A percentile compares a stretch with the other conserved stretches of the same genome.
Evolutionary conservation across 1,140 invertebrate genomes (phyloP).

Genomic region (silkworm (Bombyx mori)): ASM3026992v2 NC_085135.1:5128001-5128500

Average conservation of each 20-base stretch:
- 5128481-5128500: conserved; percentile 1
- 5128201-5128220: conserved; percentile 12
- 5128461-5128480: neutral
- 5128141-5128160: conserved; percentile 3
- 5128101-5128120: conserved; percentile 9
- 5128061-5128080: neutral
- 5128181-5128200: conserved; percentile 16
- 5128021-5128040: too few species aligned
- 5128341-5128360: conserved; percentile 7
- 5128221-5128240: conserved; percentile 1
- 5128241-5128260: conserved; percentile 6
- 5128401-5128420: conserved; percentile 3
- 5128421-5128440: neutral
- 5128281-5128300: conserved; percentile 5
- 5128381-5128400: conserved; percentile 4
- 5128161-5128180: conserved; percentile 19
- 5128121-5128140: neutral
- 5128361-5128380: conserved; percentile 6
- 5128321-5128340: conserved; percentile 6
- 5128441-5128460: neutral
- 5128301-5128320: conserved; percentile 2
- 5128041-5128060: too few species aligned
- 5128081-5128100: conserved; percentile 7
- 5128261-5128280: neutral
- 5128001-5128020: too few species aligned